Base-by-base conservation (phyloP, 2,113 vertebrate genomes). In the Equus przewalskii region DNA sequence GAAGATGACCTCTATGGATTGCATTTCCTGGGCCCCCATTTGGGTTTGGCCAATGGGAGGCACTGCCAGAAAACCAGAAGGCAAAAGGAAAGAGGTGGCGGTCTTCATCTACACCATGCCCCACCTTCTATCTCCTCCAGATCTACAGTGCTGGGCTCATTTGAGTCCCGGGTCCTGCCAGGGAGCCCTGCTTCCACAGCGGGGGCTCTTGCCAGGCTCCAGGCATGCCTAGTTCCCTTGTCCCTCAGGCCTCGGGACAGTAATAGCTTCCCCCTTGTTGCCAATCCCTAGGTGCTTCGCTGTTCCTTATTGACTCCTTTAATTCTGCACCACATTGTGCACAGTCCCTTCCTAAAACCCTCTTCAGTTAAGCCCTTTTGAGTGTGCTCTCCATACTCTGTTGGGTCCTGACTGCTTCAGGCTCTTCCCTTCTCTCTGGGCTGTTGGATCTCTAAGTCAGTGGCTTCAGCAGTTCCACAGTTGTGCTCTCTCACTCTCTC, bases 91-190 rank as follows among this genome's bases (percentile, higher is more conserved):
- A 7, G 70, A 58, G 54, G 36, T 15, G 41, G 56, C 8, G 1
- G 18, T 64, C n/a, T 46, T 41, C 56, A 9, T 24, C 11, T 16
- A 6, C 13, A 54, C 19, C 19, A 3, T 4, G 0, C 33, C 46
- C 41, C 0, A 0, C 30, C 18, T 6, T 60, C 36, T 13, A 3
- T 3, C 0, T 21, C 21, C 75, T 69, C 19, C 21, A 0, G 5
- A 0, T 14, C 6, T 0, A 9, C 5, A 4, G 30, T 11, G 3
- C 12, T 46, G 78, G 41, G 33, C 46, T 73, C 80, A 44, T 80
- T 67, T 1, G 44, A 62, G 89, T 54, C 65, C 0, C 2, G 0
- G 51, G 44, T 62, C 54, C 80, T 67, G 64, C 56, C 7, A 1
- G 36, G 54, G 14, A 18, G 13, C 7, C 60, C 15, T 69, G 13